phyloP scores from a whole-genome alignment of 1,140 invertebrate genomes.

The Bombus impatiens region DNA sequence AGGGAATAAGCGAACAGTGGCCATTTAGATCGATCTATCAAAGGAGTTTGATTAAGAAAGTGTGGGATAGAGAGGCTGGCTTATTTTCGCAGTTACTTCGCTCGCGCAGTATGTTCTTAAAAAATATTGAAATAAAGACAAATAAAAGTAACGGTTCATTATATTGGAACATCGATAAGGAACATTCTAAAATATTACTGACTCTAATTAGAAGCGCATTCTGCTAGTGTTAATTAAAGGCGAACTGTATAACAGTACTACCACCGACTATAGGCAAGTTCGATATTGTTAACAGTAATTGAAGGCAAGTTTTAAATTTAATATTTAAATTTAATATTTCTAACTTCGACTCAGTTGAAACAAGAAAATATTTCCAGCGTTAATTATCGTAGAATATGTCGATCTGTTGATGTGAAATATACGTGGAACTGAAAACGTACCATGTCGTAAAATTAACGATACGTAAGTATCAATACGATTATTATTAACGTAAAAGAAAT shows the following conservation, averaged over 20 bases:
- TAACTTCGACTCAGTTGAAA: rapidly evolving
- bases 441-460: too few species aligned
- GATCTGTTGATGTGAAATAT: background rate
- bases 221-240: background rate
- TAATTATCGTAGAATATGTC: background rate
- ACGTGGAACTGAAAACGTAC: background rate
- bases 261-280: background rate
- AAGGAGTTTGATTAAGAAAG: background rate
- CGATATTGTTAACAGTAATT: background rate
- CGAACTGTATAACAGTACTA: background rate
- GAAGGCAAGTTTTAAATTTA: background rate
- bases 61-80: too few species aligned
- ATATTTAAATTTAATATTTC: too few species aligned
- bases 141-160: background rate
- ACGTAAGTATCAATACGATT: too few species aligned
- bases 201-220: background rate
- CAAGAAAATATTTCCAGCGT: background rate
- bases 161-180: background rate
- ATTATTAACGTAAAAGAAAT: too few species aligned
- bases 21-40: background rate
- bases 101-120: too few species aligned
- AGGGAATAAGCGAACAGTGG: background rate
- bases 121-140: too few species aligned
- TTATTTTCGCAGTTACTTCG: background rate
- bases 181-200: background rate